These are phyloP conservation scores for Leptinotarsa texana DNA, from an alignment of 1,140 invertebrate species.

Conservation along the genomic window DNA sequence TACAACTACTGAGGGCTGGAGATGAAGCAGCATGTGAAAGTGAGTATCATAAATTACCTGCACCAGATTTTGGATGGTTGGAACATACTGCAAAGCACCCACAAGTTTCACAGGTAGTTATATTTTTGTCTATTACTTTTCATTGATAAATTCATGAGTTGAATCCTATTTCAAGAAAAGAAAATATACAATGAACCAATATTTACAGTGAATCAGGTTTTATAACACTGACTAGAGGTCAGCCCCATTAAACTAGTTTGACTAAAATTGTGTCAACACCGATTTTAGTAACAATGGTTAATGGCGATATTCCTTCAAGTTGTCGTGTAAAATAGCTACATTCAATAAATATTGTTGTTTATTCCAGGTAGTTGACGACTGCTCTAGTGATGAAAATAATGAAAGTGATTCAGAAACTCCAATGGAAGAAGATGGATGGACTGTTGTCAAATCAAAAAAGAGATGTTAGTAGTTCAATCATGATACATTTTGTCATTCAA, in stretches of 20 bases:
- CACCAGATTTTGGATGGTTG: constrained; percentile 35
- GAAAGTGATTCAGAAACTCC: constrained; percentile 31
- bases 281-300: too few relatives aligned
- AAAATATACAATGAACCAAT: too few relatives aligned
- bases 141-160: too few relatives aligned
- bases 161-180: too few relatives aligned
- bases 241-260: too few relatives aligned
- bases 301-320: too few relatives aligned
- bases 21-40: constrained; percentile 49
- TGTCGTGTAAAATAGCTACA: too few relatives aligned
- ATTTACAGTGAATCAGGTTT: too few relatives aligned
- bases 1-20: constrained; percentile 54
- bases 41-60: constrained; percentile 43
- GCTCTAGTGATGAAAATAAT: constrained; percentile 54
- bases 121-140: too few relatives aligned
- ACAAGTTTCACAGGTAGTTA: constrained; percentile 34
- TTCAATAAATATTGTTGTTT: too few relatives aligned
- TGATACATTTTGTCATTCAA: background rate
- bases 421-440: constrained; percentile 65
- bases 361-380: constrained; percentile 36
- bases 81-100: constrained; percentile 33
- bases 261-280: too few relatives aligned
- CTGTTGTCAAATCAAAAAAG: constrained; percentile 59
- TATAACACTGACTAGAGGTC: too few relatives aligned
- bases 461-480: constrained; percentile 35